Base-by-base conservation (phyloP, 2,113 vertebrate species). In the Puntigrus tetrazona region DNA sequence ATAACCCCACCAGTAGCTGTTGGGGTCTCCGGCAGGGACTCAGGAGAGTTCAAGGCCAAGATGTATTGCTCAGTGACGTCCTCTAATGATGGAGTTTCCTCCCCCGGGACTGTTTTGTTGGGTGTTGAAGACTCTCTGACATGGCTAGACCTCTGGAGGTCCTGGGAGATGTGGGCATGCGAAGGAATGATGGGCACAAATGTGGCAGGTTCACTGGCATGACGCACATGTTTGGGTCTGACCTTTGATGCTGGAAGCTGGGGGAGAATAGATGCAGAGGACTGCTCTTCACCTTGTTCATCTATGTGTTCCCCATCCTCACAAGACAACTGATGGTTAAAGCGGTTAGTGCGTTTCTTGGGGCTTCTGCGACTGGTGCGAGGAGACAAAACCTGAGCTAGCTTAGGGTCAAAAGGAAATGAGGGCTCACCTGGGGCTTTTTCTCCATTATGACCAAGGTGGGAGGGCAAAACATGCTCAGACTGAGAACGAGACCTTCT, bases 41-140 rank as follows among this genome's bases (percentile, higher is more conserved):
- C 96, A 25, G 94, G 86, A 0, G 94, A 78, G 81, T 87, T 94
- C 81, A 95, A 92, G 31, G 95, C 89, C 88, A 97, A 87, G 91
- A 96, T 95, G 89, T 97, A 97, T 69, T 94, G 95, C 88, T 97
- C 96, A 52, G 96, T 96, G 86, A 96, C 96, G 65, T 97, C 96
- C 89, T 98, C 96, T 63, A 98, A 88, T 0, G 95, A 96, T 0
- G 96, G 96, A 2, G 94, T 92, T 27, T 95, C 95, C 0, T 93
- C 89, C 1, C 84, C 86, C 0, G 92, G 72, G 85, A 90, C 90
- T 79, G 90, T 82, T 77, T 94, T 94, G 0, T 85, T 88, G 0
- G 90, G 91, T 8, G 87, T 84, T 25, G 89, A 0, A 2, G 93
- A 86, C 31, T 95, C 92, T 0, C 91, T 89, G 0, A 78, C 2